A percentile compares a stretch with the other conserved stretches of the same genome.
Evolutionary conservation across 2,797 vertebrate genomes (phyloP).

Genomic region (Philypnodon macrostomus): DNA sequence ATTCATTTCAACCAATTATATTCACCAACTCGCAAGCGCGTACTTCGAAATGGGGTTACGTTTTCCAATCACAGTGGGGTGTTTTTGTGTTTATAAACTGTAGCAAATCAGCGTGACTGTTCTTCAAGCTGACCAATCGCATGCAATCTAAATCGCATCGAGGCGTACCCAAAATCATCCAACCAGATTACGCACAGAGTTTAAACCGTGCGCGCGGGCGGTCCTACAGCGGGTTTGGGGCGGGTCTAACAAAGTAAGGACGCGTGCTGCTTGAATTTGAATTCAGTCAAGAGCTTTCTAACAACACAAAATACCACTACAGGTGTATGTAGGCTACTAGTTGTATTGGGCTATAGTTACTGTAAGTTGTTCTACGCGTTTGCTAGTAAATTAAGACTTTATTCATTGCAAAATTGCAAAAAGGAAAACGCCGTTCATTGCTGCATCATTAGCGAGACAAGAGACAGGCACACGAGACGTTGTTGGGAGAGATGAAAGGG

Average conservation of each 20-base stretch:
- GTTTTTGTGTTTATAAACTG: conserved; percentile 44
- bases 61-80: conserved; percentile 57
- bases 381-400: background rate
- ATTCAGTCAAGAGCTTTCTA: conserved; percentile 37
- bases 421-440: conserved; percentile 7
- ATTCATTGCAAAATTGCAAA: background rate
- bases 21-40: conserved; percentile 51
- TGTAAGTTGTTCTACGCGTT: background rate
- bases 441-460: conserved; percentile 11
- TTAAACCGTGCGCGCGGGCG: conserved; percentile 80
- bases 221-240: conserved; percentile 58
- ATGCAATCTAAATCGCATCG: fast-evolving
- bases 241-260: conserved; percentile 40
- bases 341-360: no score
- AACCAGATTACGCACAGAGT: conserved; percentile 64
- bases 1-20: conserved; percentile 62
- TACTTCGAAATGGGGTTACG: conserved; percentile 77
- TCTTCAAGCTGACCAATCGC: conserved; percentile 50
- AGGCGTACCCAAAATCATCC: conserved; percentile 43
- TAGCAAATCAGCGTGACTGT: conserved; percentile 42
- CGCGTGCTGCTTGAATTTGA: conserved; percentile 70
- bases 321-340: background rate
- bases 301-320: conserved; percentile 25
- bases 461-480: no score
- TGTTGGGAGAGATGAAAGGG: conserved; percentile 84